Base-by-base conservation (phyloP, 2,797 vertebrate species). In the Pteropus rufus region DNA sequence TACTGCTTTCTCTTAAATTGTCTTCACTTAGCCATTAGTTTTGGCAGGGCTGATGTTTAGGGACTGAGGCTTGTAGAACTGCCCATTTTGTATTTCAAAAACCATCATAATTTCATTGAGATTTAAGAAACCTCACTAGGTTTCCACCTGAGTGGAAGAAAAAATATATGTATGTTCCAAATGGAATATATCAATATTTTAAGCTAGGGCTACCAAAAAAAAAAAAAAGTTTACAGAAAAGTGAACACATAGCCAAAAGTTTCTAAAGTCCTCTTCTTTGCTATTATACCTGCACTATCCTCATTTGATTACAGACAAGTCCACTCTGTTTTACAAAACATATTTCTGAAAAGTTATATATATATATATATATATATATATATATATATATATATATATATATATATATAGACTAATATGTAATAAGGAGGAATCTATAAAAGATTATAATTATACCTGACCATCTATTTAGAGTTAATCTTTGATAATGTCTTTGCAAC, bases 381-480 rank as follows among this genome's bases (percentile, higher is more conserved):
- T 34, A 34, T 34, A 34, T 34, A 34, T 34, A 34, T 34, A 34
- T 34, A 34, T 34, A 34, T 34, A 34, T 16, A 15, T 58, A n/a
- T 70, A 44, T 46, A 1, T 56, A 56, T 80, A 39, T 62, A 34
- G 3, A 80, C 36, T 67, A 52, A 72, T 1, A 44, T 70, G 5
- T 46, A 54, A 60, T 60, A 81, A 93, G 39, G 21, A 41, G 29
- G 41, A 85, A 69, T 79, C 46, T 83, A 34, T 82, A 39, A 91
- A 81, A 52, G 5, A 72, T 39, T 34, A 76, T 4, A 91, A 34
- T 89, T 64, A 89, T 18, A 75, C 7, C 18, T 85, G n/a, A 64
- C 62, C 52, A 83, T 70, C 95, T 77, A 67, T 60, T 95, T 93
- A 73, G 34, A 94, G 18, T 41, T 93, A 46, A 70, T 69, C 23